A percentile compares a stretch with the other conserved stretches of the same genome.
Conservation (phyloP, 2,797 vertebrate species). For the Melanotaenia boesemani region DNA sequence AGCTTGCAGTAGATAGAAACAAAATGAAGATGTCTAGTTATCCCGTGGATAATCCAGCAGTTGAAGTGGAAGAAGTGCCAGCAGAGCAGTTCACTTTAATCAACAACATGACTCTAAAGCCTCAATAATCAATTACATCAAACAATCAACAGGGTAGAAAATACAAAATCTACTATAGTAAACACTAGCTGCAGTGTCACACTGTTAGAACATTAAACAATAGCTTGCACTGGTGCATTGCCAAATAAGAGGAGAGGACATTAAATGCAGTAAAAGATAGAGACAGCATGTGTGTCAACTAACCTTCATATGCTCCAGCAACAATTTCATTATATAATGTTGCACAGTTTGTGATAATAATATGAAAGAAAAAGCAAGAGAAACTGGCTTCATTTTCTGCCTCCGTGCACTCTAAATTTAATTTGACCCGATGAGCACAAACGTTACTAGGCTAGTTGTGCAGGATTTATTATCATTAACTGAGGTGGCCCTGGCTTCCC, state of each 20-base stretch:
- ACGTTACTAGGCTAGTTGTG: constrained; percentile 50
- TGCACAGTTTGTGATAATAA: constrained; percentile 47
- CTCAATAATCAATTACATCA: constrained; percentile 71
- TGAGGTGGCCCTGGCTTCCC: constrained; percentile 34
- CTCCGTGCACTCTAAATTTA: constrained; percentile 61
- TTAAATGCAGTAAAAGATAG: constrained; percentile 21
- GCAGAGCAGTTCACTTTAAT: constrained; percentile 68
- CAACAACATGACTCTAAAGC: constrained; percentile 64
- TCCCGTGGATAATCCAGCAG: constrained; percentile 52
- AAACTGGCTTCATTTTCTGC: constrained; percentile 39
- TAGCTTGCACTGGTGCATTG: constrained; percentile 32
- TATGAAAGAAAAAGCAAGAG: constrained; percentile 51
- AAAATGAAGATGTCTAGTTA: constrained; percentile 68
- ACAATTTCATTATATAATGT: constrained; percentile 50
- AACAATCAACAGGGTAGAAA: constrained; percentile 68
- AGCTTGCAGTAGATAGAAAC: constrained; percentile 53
- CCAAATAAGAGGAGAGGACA: constrained; percentile 33
- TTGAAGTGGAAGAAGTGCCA: constrained; percentile 53
- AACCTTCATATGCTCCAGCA: constrained; percentile 37
- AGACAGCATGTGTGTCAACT: constrained; percentile 41
- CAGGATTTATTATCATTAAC: constrained; percentile 60
- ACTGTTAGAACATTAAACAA: constrained; percentile 40
- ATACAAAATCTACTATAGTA: constrained; percentile 56
- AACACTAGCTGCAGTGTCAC: constrained; percentile 38
- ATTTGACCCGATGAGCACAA: constrained; percentile 68